Base-by-base conservation (phyloP, 2,888 invertebrate species). In the Morpho achilles region DNA sequence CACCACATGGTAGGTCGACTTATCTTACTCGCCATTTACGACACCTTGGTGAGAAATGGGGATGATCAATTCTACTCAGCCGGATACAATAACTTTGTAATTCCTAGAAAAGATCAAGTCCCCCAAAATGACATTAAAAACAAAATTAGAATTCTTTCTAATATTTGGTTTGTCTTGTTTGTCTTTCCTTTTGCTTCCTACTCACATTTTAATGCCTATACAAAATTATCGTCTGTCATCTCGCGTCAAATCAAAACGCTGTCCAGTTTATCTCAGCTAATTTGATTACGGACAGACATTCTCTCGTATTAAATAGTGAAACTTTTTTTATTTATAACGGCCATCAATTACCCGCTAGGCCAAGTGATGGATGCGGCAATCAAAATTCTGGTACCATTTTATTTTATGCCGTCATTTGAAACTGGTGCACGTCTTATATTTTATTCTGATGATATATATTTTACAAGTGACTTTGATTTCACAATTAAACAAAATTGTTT, bases 321-420 rank as follows among this genome's bases (percentile, higher is more conserved):
- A 8, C 50, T 63, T 63, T 61, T 16, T 61, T 46, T 23, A 62
- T 61, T 62, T 62, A 64, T 62, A 60, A 50, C 54, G 23, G 9
- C 56, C 54, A 63, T 64, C 58, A 62, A 55, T 59, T 41, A 48
- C 9, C 47, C 10, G 55, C 52, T 40, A 56, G 48, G 53, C 45
- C 8, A 49, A 43, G 55, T 58, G 60, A 62, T 60, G 59, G 58
- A 61, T 63, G 62, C 43, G 62, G 51, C 62, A 47, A 64, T 62
- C 62, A 59, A 63, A 64, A 47, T 47, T 41, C 53, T 49, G 53
- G 56, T 59, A 64, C 57, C 44, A 47, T 62, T 63, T 62, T 56
- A 60, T 64, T 60, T 64, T 57, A 57, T 50, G 57, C 43, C 56
- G 45, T 55, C 22, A 53, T 48, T 45, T 16, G 23, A 45, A 58